Conservation (phyloP, 1,140 invertebrate genomes). For the Maniola jurtina region DNA sequence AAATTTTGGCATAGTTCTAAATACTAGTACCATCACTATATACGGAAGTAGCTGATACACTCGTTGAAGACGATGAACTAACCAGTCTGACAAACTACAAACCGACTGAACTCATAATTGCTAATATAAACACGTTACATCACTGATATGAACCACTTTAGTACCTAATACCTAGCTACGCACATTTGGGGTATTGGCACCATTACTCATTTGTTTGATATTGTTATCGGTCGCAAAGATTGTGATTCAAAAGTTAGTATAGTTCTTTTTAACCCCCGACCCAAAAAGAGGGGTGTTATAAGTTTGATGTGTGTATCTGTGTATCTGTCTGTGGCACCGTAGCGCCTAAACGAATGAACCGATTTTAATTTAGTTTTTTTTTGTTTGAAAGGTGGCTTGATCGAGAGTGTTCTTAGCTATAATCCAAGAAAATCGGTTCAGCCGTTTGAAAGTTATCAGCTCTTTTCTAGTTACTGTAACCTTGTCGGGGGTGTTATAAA, state of each 20-base stretch:
- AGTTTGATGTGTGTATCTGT: no score
- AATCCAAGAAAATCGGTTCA: no score
- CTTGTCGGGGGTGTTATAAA: no score
- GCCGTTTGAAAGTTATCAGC: no score
- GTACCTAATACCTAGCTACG: neutral
- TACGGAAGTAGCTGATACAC: neutral
- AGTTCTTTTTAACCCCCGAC: no score
- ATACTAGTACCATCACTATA: neutral
- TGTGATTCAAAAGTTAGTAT: neutral
- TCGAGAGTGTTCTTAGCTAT: no score
- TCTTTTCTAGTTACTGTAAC: no score
- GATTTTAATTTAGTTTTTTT: no score
- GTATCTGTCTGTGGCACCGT: no score
- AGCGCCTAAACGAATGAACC: no score
- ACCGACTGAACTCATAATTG: conserved; percentile 14
- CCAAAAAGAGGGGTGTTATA: no score
- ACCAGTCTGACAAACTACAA: neutral
- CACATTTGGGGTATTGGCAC: conserved; percentile 9
- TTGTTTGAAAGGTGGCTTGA: no score
- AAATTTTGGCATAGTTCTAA: neutral
- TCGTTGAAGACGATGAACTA: neutral
- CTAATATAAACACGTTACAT: conserved; percentile 30
- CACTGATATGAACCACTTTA: conserved; percentile 15
- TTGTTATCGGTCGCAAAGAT: conserved; percentile 7
- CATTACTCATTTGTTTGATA: conserved; percentile 3